phyloP scores from a whole-genome alignment of 2,888 invertebrate species.

The Dryococelus australis region DNA sequence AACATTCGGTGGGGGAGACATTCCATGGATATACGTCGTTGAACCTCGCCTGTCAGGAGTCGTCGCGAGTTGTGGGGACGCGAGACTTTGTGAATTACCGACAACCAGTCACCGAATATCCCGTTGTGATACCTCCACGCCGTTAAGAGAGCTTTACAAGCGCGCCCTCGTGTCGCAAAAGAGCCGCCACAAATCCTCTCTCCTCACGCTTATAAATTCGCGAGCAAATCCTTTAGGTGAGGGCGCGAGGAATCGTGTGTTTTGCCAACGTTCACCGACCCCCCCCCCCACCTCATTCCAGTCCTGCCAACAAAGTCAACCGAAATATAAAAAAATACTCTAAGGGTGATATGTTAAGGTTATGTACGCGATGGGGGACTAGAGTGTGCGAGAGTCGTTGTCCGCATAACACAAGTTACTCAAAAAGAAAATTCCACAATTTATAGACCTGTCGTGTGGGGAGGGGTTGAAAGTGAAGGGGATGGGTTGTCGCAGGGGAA shows the following conservation, averaged over 20 bases:
- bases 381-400: not conserved
- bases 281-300: no score
- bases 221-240: slow-evolving; percentile 25
- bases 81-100: not conserved
- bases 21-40: no score
- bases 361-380: not conserved
- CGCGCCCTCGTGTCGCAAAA: not conserved
- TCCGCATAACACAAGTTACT: slow-evolving; percentile 30
- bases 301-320: not conserved
- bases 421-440: slow-evolving; percentile 30
- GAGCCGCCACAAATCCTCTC: not conserved
- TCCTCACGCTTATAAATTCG: not conserved
- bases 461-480: not conserved
- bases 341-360: slow-evolving; percentile 24
- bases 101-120: not conserved
- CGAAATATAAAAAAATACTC: not conserved
- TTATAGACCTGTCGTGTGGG: slow-evolving; percentile 11
- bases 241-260: not conserved
- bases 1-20: no score
- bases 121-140: not conserved
- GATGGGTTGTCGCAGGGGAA: not conserved
- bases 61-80: not conserved
- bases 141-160: not conserved
- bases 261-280: not conserved
- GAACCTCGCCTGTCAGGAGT: no score